Percentiles rank a stretch among this genome's conserved stretches.
Evolutionary conservation across 2,113 vertebrate genomes (phyloP).

Genomic region (Hucho hucho): DNA sequence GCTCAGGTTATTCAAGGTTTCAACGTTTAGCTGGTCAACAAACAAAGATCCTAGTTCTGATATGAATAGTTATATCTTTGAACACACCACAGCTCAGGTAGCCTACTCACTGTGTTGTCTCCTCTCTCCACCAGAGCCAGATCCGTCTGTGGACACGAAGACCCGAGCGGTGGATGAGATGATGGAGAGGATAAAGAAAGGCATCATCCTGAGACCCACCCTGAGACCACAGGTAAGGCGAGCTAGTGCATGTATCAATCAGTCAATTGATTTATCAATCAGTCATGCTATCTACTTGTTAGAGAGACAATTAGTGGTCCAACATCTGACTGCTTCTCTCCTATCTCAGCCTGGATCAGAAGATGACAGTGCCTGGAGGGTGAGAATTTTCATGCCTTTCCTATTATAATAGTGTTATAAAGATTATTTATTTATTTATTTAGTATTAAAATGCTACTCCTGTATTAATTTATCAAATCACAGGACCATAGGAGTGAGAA

Average conservation of each 20-base stretch:
- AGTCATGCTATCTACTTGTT: no score
- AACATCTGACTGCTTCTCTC: not conserved
- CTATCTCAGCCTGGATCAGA: constrained; percentile 13
- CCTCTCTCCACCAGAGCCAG: constrained; percentile 34
- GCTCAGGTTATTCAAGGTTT: not conserved
- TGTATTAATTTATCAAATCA: not conserved
- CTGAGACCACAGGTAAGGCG: constrained; percentile 54
- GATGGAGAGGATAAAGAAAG: constrained; percentile 82
- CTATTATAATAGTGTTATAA: not conserved
- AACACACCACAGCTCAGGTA: not conserved
- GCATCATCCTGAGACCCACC: constrained; percentile 71
- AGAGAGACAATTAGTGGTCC: no score
- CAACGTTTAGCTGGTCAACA: not conserved
- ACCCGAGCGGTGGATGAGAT: constrained; percentile 79
- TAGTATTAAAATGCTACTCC: not conserved
- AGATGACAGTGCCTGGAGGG: constrained; percentile 67
- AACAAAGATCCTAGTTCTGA: not conserved
- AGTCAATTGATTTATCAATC: no score
- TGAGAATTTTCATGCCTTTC: constrained; percentile 26
- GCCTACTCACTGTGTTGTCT: not conserved
- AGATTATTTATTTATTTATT: not conserved
- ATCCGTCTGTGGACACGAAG: constrained; percentile 43
- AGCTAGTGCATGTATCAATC: no score
- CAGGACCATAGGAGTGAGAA: constrained; percentile 68
- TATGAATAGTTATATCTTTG: not conserved